A percentile compares a stretch with the other conserved stretches of the same genome.
Conservation (phyloP, 1,140 invertebrate genomes). For the Trachelipus rathkii region DNA sequence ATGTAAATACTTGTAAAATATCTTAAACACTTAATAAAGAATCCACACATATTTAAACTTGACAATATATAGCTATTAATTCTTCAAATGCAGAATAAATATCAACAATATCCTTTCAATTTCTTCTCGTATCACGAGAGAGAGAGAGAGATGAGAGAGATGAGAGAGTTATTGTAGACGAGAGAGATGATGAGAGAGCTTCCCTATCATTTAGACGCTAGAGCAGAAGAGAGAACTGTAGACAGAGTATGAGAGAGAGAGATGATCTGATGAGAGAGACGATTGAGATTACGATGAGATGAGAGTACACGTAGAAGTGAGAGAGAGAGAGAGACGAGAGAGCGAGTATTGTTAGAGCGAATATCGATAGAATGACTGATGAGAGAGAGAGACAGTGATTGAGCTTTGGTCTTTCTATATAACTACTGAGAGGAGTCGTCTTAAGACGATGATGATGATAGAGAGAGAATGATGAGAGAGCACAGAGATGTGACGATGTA, state of each 20-base stretch:
- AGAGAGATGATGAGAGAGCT: background rate
- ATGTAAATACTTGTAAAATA: too few relatives aligned
- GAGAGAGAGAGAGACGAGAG: background rate
- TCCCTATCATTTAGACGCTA: too few relatives aligned
- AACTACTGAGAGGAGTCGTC: background rate
- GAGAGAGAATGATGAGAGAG: background rate
- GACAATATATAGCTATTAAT: too few relatives aligned
- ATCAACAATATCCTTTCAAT: too few relatives aligned
- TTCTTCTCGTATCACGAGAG: too few relatives aligned
- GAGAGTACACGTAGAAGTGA: background rate
- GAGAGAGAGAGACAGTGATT: background rate
- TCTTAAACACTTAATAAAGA: too few relatives aligned
- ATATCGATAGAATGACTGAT: background rate
- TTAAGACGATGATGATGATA: background rate
- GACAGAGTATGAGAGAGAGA: background rate
- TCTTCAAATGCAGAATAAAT: too few relatives aligned
- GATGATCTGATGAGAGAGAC: background rate
- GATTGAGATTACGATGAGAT: background rate
- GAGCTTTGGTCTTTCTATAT: too few relatives aligned
- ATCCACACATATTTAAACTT: too few relatives aligned
- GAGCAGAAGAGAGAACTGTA: background rate
- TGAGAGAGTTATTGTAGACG: background rate
- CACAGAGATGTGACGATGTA: background rate
- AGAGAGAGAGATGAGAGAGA: background rate
- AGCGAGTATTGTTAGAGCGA: too few relatives aligned